Evolutionary conservation across 2,113 vertebrate genomes (phyloP), one percentile per base, ranked within the genome.

Genomic region (Chlorodrepanis virens): DNA sequence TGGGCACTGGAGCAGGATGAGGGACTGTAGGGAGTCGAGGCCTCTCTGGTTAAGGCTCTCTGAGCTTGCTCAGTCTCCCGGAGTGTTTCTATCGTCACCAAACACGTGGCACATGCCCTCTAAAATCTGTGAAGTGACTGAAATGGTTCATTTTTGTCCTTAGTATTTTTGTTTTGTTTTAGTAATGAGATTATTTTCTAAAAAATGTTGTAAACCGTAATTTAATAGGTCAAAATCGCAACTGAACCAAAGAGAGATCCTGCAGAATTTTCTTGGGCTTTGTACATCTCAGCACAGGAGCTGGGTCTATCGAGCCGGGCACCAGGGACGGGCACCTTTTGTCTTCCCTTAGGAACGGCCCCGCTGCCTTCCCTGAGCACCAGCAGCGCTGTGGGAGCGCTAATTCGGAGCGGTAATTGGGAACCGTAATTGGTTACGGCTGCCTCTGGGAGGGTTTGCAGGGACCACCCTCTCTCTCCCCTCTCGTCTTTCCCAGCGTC

Each of bases 11-110:
- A 28, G 68, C 12, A 28, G 47, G 23, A 14, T 20, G 25, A 44
- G 40, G 47, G 35, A 12, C 14, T 25, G 27, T 2, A 0, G 17
- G 21, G 31, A 25, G 40, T 3, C 1, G 3, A 16, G 44, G 8
- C 6, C 7, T 22, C 35, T 84, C n/a, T 23, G 42, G 7, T 28
- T 39, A 6, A 8, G 42, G 47, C 17, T 31, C 31, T 6, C 31
- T 24, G 68, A 76, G 59, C 40, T 83, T 4, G 0, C 59, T 28
- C 20, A 0, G 28, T 19, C 33, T 88, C 20, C 70, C 23, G 6
- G 56, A 6, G 8, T 35, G 59, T 35, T 92, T 28, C 39, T 2
- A 0, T 68, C 33, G 5, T 3, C 31, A 18, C 37, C 27, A 21
- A 61, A n/a, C 6, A 8, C 0, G 5, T 29, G 63, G 20, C 29